These are phyloP conservation scores for Synchiropus splendidus DNA, from an alignment of 2,113 vertebrate genomes.

Conservation along the genomic window DNA sequence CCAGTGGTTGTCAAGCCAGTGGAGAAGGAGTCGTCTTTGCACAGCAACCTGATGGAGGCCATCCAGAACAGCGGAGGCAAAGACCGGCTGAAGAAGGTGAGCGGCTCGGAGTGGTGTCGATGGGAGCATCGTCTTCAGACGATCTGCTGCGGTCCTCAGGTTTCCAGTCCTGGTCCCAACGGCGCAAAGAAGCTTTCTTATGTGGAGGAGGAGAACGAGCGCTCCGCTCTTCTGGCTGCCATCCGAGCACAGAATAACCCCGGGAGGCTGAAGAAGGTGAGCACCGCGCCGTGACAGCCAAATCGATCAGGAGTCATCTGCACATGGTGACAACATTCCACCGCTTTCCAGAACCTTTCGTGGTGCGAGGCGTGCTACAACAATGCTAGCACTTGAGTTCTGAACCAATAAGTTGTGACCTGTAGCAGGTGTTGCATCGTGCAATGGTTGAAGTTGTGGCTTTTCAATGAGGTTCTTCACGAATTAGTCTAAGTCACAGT, in stretches of 20 bases:
- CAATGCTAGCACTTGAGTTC: no score
- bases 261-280: conserved; percentile 77
- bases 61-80: conserved; percentile 79
- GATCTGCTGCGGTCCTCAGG: conserved; percentile 55
- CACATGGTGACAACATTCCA: no score
- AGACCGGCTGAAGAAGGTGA: conserved; percentile 84
- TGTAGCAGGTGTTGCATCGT: no score
- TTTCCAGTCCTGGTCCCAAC: conserved; percentile 45
- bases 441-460: no score
- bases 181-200: conserved; percentile 46
- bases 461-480: no score
- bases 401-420: no score
- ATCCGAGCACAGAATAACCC: conserved; percentile 74
- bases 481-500: no score
- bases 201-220: conserved; percentile 70
- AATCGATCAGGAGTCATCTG: no score
- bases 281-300: neutral
- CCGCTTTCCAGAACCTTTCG: no score
- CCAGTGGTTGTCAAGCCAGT: conserved; percentile 73
- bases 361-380: no score
- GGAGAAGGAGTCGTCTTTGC: conserved; percentile 77
- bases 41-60: conserved; percentile 85
- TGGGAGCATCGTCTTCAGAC: no score
- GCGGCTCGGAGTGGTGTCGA: neutral
- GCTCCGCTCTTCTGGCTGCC: conserved; percentile 78